Evolutionary conservation across 1,140 invertebrate species (phyloP).

Genomic region (Heliconius eleuchia): DNA sequence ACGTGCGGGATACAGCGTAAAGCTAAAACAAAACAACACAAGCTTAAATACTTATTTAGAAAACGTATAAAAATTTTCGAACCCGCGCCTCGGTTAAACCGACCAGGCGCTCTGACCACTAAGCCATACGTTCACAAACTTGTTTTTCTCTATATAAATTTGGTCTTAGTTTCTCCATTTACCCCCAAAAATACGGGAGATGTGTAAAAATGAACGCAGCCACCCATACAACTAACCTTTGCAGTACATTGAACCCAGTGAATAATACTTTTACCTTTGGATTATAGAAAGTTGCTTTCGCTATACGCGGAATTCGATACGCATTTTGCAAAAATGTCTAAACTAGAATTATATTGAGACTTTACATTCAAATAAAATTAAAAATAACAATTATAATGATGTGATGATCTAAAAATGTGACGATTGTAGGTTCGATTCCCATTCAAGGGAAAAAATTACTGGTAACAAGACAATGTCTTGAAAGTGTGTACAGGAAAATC

Average conservation of each 20-base stretch:
- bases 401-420: no score
- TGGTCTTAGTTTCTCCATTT: no score
- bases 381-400: background rate
- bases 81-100: no score
- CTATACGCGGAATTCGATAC: constrained; percentile 26
- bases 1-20: background rate
- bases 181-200: no score
- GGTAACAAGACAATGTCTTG: background rate
- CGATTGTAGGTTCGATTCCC: background rate
- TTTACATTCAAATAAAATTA: background rate
- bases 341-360: background rate
- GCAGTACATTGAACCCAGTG: constrained; percentile 22
- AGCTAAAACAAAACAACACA: background rate
- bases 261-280: constrained; percentile 31
- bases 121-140: no score
- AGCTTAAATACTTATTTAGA: no score
- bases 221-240: constrained; percentile 7
- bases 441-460: background rate
- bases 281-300: constrained; percentile 31
- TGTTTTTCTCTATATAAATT: no score
- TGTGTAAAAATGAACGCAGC: background rate
- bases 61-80: no score
- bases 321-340: constrained; percentile 14
- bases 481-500: no score
- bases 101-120: no score